Percentiles rank a stretch among this genome's conserved stretches.
phyloP scores from a whole-genome alignment of 2,888 invertebrate genomes.

The Altica lythri region DNA sequence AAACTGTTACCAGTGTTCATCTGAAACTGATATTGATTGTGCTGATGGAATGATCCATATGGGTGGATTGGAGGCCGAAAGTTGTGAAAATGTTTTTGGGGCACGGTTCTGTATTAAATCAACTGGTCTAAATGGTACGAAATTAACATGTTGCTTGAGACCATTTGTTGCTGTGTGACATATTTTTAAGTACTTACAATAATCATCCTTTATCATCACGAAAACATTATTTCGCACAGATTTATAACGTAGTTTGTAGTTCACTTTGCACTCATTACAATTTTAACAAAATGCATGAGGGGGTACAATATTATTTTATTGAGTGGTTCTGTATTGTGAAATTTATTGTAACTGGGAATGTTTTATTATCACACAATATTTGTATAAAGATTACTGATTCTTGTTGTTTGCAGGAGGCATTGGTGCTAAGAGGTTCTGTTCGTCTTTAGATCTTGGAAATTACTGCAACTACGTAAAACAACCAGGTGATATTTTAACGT shows the following conservation, averaged over 20 bases:
- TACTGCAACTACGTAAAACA: slow-evolving; percentile 87
- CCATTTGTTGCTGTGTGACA: no score
- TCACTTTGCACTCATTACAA: no score
- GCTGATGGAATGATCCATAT: slow-evolving; percentile 68
- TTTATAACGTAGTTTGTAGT: no score
- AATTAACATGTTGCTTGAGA: no score
- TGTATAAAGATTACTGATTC: no score
- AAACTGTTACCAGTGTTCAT: slow-evolving; percentile 80
- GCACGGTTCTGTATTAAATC: slow-evolving; percentile 86
- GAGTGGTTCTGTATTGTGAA: no score
- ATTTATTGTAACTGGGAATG: no score
- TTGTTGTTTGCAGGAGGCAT: slow-evolving; percentile 72
- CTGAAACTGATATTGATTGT: slow-evolving; percentile 69
- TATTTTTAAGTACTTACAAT: no score
- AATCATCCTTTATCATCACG: no score
- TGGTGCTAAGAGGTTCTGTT: slow-evolving; percentile 86
- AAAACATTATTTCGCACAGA: no score
- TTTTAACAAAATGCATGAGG: no score
- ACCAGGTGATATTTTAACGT: slow-evolving; percentile 78
- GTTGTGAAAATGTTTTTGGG: slow-evolving; percentile 75
- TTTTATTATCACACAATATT: slow-evolving; percentile 9
- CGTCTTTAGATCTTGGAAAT: slow-evolving; percentile 83
- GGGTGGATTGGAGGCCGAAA: slow-evolving; percentile 61
- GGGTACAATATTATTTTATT: no score
- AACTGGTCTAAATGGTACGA: slow-evolving; percentile 61